phyloP scores from a whole-genome alignment of 2,888 invertebrate species.

The Chirona hameri region DNA sequence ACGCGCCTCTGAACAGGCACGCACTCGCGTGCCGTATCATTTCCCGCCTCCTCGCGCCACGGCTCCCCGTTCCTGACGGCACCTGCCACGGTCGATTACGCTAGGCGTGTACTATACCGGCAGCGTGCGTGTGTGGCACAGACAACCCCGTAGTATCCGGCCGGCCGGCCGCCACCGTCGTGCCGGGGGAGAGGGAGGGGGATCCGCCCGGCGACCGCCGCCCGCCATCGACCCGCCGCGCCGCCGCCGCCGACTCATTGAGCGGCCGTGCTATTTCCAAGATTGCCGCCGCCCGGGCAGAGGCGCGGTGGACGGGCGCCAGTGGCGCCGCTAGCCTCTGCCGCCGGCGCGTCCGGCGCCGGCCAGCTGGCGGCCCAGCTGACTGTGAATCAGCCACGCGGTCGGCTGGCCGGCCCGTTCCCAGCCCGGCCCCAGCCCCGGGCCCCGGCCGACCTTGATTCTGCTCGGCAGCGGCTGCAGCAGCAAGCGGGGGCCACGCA shows the following conservation, averaged over 20 bases:
- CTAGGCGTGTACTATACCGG: neutral
- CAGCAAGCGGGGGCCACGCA: too few species aligned
- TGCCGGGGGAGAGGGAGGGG: neutral
- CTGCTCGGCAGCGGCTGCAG: neutral
- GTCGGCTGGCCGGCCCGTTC: neutral
- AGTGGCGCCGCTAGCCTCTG: neutral
- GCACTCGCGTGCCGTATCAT: too few species aligned
- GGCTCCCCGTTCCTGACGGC: neutral
- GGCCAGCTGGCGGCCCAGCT: conserved; percentile 1
- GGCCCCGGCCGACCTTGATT: neutral
- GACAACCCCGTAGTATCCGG: neutral
- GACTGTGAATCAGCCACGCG: neutral
- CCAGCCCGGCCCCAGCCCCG: neutral
- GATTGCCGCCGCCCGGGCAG: neutral
- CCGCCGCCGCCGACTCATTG: neutral
- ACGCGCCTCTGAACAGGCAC: too few species aligned
- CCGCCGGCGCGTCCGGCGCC: neutral
- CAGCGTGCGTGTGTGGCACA: neutral
- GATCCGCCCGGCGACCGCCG: neutral
- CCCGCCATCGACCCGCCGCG: neutral
- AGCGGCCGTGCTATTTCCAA: conserved; percentile 3
- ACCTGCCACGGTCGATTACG: neutral
- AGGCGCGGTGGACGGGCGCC: neutral
- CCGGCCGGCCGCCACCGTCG: neutral
- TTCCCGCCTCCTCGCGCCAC: too few species aligned